Base-by-base conservation (phyloP, 1,140 invertebrate species). In the Mya arenaria region DNA sequence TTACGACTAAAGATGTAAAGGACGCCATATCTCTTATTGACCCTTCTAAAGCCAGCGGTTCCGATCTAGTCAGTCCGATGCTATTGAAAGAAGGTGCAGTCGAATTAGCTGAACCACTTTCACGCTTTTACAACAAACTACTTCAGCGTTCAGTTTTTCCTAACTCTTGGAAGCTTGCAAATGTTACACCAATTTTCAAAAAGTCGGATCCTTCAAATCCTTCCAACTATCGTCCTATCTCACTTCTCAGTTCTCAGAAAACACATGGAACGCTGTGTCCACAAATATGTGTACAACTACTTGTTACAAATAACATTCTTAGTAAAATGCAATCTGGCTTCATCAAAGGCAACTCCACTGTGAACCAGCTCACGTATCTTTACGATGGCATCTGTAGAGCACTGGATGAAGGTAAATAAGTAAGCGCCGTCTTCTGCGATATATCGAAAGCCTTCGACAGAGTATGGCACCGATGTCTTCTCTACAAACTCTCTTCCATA, bases 191-290 rank as follows among this genome's bases (percentile, higher is more conserved):
- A 10, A 69, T 69, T 28, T 69, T 69, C 32, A 69, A 69, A 69
- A 69, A 69, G 30, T 44, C 66, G 4, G 66, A 69, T 36, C 34
- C 66, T 41, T 41, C 66, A 17, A 69, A 23, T 25, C 66, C 66
- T 10, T 39, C 5, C 5, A 69, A 69, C 30, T 69, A 69, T 48
- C 23, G 66, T 13, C 66, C 39, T 6, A 66, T 69, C 17, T 69
- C 66, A 6, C 66, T 44, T 48, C 66, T 69, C 15, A 69, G 39
- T 69, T 69, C 34, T 69, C 30, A 28, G 66, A 8, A 69, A 69
- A 44, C 66, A 44, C 34, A 69, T 69, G 66, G 66, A 69, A 44
- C 39, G 66, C 15, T 69, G 66, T 48, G 34, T 69, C 34, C 17
- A 44, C 37, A 69, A 69, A 32, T 44, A 69, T 28, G 5, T 69